Evolutionary conservation across 1,140 invertebrate genomes (phyloP).

Genomic region (Drosophila punjabiensis): DNA sequence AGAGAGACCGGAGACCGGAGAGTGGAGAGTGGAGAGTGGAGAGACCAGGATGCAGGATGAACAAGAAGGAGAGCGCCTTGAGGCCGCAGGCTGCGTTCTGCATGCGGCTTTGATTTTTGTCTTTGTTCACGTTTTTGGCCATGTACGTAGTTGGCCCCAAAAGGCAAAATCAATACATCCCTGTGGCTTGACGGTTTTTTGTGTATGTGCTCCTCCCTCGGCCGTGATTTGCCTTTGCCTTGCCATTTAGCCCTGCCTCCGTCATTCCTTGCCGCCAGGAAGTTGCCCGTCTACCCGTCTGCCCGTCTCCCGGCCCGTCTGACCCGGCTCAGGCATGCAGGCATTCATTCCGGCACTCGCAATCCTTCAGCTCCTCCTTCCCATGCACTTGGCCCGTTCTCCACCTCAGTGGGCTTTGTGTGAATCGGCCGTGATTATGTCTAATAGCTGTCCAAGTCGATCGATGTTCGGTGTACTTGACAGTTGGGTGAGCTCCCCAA

Average conservation of each 20-base stretch:
- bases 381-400: conserved; percentile 8
- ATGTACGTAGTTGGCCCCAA: conserved; percentile 55
- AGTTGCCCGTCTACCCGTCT: conserved; percentile 67
- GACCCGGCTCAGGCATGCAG: conserved; percentile 61
- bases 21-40: background rate
- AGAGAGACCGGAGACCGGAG: background rate
- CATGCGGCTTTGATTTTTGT: conserved; percentile 71
- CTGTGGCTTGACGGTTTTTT: conserved; percentile 45
- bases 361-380: conserved; percentile 2
- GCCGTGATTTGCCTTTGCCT: conserved; percentile 50
- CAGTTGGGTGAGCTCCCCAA: conserved; percentile 46
- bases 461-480: conserved; percentile 79
- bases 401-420: conserved; percentile 42
- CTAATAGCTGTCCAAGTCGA: conserved; percentile 85
- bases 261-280: conserved; percentile 33
- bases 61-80: conserved; percentile 37
- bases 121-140: conserved; percentile 61
- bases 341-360: conserved; percentile 50
- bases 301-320: conserved; percentile 1
- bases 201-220: conserved; percentile 11
- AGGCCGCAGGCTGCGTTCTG: conserved; percentile 65
- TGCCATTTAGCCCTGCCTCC: conserved; percentile 10
- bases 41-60: conserved; percentile 2
- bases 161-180: conserved; percentile 74
- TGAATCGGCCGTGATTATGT: conserved; percentile 78